These are phyloP conservation scores for Cryptocephalus primarius DNA, from an alignment of 2,888 invertebrate species.

Conservation along the genomic window DNA sequence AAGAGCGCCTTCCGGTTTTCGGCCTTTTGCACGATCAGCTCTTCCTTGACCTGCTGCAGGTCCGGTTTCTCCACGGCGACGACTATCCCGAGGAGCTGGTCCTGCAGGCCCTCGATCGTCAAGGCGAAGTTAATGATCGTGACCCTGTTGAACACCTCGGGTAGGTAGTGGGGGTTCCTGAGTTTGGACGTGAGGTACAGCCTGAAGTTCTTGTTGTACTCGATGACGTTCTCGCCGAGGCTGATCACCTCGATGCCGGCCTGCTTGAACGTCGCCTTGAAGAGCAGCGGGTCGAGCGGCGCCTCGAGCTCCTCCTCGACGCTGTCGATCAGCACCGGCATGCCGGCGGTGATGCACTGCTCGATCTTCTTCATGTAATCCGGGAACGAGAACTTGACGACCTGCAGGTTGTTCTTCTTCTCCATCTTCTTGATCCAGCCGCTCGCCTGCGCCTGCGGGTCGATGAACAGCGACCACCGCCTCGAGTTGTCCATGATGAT, in stretches of 20 bases:
- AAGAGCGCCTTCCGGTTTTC: conserved; percentile 71
- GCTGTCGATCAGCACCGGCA: conserved; percentile 67
- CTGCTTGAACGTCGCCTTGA: conserved; percentile 63
- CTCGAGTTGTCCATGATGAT: conserved; percentile 72
- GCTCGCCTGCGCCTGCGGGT: conserved; percentile 78
- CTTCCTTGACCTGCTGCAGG: conserved; percentile 69
- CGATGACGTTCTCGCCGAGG: conserved; percentile 66
- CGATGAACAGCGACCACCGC: conserved; percentile 70
- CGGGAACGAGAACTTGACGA: conserved; percentile 62
- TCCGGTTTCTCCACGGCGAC: conserved; percentile 79
- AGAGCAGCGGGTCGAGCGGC: conserved; percentile 64
- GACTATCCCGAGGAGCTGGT: conserved; percentile 73
- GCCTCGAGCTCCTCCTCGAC: conserved; percentile 69
- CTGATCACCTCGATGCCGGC: conserved; percentile 64
- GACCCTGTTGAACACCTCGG: conserved; percentile 75
- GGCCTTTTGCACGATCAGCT: conserved; percentile 66
- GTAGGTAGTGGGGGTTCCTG: conserved; percentile 75
- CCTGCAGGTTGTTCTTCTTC: conserved; percentile 55
- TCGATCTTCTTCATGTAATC: conserved; percentile 69
- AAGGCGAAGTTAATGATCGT: conserved; percentile 76
- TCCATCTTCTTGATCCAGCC: conserved; percentile 81
- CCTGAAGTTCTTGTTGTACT: conserved; percentile 63
- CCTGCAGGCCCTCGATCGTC: conserved; percentile 71
- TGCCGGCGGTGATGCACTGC: conserved; percentile 63
- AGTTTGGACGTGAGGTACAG: conserved; percentile 75